These are phyloP conservation scores for Callionymus lyra DNA, from an alignment of 2,113 vertebrate species.

Conservation along the genomic window DNA sequence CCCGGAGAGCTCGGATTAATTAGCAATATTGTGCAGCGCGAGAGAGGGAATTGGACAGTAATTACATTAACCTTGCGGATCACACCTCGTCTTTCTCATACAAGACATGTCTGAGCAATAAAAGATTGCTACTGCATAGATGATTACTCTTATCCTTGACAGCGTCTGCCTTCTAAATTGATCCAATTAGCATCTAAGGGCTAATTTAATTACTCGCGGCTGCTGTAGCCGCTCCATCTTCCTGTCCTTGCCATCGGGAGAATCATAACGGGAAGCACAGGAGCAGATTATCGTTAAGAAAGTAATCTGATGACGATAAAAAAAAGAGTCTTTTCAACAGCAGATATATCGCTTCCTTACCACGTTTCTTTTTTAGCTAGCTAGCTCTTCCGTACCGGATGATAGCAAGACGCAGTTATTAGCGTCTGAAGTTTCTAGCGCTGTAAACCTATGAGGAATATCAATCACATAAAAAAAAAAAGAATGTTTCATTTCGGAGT, in stretches of 20 bases:
- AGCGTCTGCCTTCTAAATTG: constrained; percentile 65
- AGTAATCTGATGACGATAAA: constrained; percentile 46
- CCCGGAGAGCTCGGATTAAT: constrained; percentile 63
- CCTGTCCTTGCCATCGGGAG: constrained; percentile 59
- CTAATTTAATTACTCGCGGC: constrained; percentile 61
- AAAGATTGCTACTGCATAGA: constrained; percentile 62
- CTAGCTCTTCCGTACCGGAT: constrained; percentile 14
- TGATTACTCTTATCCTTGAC: constrained; percentile 69
- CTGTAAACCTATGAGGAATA: constrained; percentile 37
- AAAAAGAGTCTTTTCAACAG: constrained; percentile 6
- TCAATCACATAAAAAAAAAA: constrained; percentile 32
- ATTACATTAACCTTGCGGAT: constrained; percentile 68
- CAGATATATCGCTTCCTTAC: constrained; percentile 9
- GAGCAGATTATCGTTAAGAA: constrained; percentile 50
- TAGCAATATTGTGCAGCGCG: constrained; percentile 57
- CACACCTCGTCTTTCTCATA: constrained; percentile 61
- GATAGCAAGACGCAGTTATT: constrained; percentile 24
- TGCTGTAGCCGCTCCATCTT: constrained; percentile 51
- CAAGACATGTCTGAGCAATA: constrained; percentile 57
- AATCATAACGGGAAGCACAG: constrained; percentile 44
- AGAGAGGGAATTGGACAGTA: constrained; percentile 62
- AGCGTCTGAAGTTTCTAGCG: constrained; percentile 26
- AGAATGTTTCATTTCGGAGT: constrained; percentile 40
- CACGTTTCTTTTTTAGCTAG: constrained; percentile 1
- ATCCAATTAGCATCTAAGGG: constrained; percentile 67